Percentiles rank a stretch among this genome's conserved stretches.
phyloP scores from a whole-genome alignment of 2,888 invertebrate species.

The Rhodophaea formosa region DNA sequence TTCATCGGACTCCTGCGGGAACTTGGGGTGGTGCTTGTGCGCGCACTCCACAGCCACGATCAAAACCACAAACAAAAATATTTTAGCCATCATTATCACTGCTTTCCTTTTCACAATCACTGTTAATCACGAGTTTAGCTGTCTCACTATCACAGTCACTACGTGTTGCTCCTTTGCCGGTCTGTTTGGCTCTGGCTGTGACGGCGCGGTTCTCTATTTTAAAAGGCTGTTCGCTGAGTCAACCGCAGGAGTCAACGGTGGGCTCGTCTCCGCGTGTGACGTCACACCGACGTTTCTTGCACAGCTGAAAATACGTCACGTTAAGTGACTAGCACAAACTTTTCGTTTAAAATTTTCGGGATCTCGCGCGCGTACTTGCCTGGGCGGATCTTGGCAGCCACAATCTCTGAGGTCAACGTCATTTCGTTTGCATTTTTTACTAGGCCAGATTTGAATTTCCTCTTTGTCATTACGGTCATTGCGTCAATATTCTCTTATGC shows the following conservation, averaged over 20 bases:
- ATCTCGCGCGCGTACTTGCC: constrained; percentile 9
- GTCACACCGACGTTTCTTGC: constrained; percentile 35
- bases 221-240: constrained; percentile 52
- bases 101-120: constrained; percentile 26
- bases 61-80: constrained; percentile 55
- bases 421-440: background rate
- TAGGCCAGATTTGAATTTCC: background rate
- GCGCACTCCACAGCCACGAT: constrained; percentile 50
- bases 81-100: constrained; percentile 52
- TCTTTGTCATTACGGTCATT: background rate
- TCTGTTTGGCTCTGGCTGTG: constrained; percentile 57
- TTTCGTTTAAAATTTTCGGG: constrained; percentile 33
- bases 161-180: constrained; percentile 60
- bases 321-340: constrained; percentile 40
- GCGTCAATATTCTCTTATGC: background rate
- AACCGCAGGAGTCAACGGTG: no score
- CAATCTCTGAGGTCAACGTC: background rate
- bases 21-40: constrained; percentile 59
- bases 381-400: constrained; percentile 6
- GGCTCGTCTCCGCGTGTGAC: constrained; percentile 31
- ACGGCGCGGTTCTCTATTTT: constrained; percentile 57
- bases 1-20: constrained; percentile 48
- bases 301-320: constrained; percentile 41
- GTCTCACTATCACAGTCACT: constrained; percentile 37
- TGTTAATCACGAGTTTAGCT: constrained; percentile 15